Percentiles rank a stretch among this genome's conserved stretches.
Evolutionary conservation across 2,113 vertebrate genomes (phyloP).

Genomic region (Nibea coibor): DNA sequence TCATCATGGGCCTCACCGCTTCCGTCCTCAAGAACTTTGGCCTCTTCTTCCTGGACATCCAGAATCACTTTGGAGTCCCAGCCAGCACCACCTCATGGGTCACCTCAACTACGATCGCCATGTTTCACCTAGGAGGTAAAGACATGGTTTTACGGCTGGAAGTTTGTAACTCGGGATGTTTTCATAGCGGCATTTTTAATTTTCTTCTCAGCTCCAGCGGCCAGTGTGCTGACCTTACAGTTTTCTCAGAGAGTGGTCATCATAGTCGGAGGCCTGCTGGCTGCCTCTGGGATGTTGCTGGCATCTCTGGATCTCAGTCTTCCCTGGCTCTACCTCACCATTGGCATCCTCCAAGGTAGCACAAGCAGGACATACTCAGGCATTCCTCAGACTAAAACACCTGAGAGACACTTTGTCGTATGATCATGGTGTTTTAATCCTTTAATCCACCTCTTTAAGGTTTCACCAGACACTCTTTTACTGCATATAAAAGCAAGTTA

Average conservation of each 20-base stretch:
- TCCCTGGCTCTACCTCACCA: conserved; percentile 76
- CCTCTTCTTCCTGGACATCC: conserved; percentile 86
- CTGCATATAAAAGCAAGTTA: too few species aligned
- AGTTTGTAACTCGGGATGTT: background rate
- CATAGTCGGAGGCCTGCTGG: conserved; percentile 69
- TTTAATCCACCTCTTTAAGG: too few species aligned
- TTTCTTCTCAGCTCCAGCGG: conserved; percentile 69
- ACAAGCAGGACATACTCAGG: background rate
- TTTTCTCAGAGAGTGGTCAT: conserved; percentile 75
- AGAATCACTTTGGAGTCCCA: conserved; percentile 80
- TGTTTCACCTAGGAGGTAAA: conserved; percentile 85
- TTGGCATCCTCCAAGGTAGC: conserved; percentile 78
- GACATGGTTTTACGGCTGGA: background rate
- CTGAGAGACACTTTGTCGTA: too few species aligned
- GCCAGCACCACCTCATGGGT: conserved; percentile 86
- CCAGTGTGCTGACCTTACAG: conserved; percentile 68
- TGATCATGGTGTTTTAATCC: background rate
- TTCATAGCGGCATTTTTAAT: background rate
- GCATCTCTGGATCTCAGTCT: conserved; percentile 75
- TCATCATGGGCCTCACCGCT: conserved; percentile 82
- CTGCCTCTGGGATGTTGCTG: conserved; percentile 68
- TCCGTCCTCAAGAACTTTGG: conserved; percentile 84
- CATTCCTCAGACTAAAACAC: too few species aligned
- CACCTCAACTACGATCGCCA: conserved; percentile 79
- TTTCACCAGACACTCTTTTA: background rate